phyloP scores from a whole-genome alignment of 2,797 vertebrate genomes.

The Notoglanidium macrostoma region DNA sequence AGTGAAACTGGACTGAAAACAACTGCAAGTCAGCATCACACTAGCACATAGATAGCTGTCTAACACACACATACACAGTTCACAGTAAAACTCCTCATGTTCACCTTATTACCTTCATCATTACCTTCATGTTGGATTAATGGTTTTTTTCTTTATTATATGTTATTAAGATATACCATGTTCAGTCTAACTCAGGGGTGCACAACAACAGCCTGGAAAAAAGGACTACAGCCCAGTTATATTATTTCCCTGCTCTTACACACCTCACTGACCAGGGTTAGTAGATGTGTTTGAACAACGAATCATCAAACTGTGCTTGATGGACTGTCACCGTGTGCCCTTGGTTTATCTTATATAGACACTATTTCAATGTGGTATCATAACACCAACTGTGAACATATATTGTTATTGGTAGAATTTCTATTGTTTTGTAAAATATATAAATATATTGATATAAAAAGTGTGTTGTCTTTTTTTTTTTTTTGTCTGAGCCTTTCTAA shows the following conservation, averaged over 20 bases:
- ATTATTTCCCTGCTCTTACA: neutral
- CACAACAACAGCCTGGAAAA: slow-evolving; percentile 59
- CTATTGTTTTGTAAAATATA: slow-evolving; percentile 77
- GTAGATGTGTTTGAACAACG: neutral
- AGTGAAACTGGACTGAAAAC: slow-evolving; percentile 41
- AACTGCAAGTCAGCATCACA: slow-evolving; percentile 37
- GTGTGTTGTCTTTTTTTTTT: neutral
- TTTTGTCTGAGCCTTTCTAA: neutral
- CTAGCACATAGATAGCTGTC: slow-evolving; percentile 53
- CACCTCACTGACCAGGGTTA: slow-evolving; percentile 9
- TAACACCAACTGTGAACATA: slow-evolving; percentile 81
- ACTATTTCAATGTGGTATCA: slow-evolving; percentile 74
- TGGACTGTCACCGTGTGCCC: slow-evolving; percentile 56
- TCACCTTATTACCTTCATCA: slow-evolving; percentile 46
- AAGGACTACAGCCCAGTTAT: slow-evolving; percentile 60
- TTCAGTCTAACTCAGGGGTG: slow-evolving; percentile 60
- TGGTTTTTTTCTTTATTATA: slow-evolving; percentile 51
- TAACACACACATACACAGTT: slow-evolving; percentile 49
- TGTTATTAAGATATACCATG: slow-evolving; percentile 63
- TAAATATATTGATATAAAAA: slow-evolving; percentile 60
- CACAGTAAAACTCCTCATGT: slow-evolving; percentile 43
- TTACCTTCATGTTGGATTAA: slow-evolving; percentile 52
- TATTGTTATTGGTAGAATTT: slow-evolving; percentile 82
- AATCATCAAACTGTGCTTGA: slow-evolving; percentile 45
- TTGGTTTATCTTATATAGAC: slow-evolving; percentile 66